Evolutionary conservation across 2,113 vertebrate genomes (phyloP), one percentile per base, ranked within the genome.

Genomic region (Sphaerodactylus townsendi): DNA sequence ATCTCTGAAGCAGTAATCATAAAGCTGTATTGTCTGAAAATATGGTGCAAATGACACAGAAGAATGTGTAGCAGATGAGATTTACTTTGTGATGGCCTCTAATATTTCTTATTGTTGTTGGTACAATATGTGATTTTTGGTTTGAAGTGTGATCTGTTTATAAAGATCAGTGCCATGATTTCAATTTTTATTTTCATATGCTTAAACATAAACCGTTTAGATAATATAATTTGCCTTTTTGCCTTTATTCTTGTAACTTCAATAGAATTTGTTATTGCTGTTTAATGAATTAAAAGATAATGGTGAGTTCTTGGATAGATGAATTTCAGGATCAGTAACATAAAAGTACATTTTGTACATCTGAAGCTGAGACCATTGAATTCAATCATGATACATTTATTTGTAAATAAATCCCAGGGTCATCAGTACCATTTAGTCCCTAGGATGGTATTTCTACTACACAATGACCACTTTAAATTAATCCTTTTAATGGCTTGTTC

Each of bases 1-100:
- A 79, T 87, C 0, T 0, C 44, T 75, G 35, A 28, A 15, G 82
- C 77, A 71, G 50, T 80, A 80, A 75, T 86, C 76, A 69, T 6
- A 17, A 91, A 88, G 75, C 74, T 88, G 0, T n/a, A 82, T 35
- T 19, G 39, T 85, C 88, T 83, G 84, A 90, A n/a, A 73, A 14
- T 30, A 65, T 76, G 76, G 59, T 50, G 66, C 9, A 46, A 82
- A 70, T 46, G 6, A 25, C 23, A 71, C 33, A 56, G 74, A 89
- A 88, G 33, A 19, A 80, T 77, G 56, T 79, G 66, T 14, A 86
- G 69, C 33, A 83, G 80, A 56, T 81, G 6, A 82, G 62, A 62
- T 89, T 83, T 81, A 69, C 28, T 46, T 82, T 91, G 66, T 70
- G 83, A 21, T 90, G 81, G 66, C 39, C 64, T 53, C 35, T 68